Evolutionary conservation across 2,888 invertebrate genomes (phyloP).

Genomic region (Melanophora roralis): DNA sequence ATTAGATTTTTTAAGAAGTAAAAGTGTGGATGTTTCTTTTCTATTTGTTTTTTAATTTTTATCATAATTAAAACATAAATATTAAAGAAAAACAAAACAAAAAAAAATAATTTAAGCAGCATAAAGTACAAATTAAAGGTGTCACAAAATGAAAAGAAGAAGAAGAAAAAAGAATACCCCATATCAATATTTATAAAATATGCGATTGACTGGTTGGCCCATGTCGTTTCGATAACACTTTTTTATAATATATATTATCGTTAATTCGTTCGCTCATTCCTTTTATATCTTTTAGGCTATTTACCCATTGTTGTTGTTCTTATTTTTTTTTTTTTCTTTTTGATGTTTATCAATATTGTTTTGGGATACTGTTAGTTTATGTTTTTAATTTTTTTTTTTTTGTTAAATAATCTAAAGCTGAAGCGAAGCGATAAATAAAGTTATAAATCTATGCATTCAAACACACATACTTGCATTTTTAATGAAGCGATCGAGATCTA

Average conservation of each 20-base stretch:
- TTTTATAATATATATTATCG: not conserved
- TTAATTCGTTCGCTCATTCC: not conserved
- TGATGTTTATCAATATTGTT: not conserved
- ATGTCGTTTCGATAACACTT: constrained; percentile 8
- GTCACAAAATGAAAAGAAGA: constrained; percentile 4
- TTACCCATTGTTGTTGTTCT: no score
- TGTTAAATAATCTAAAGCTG: not conserved
- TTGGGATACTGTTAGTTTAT: not conserved
- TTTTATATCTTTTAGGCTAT: not conserved
- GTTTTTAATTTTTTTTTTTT: not conserved
- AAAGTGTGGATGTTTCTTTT: not conserved
- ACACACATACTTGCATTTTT: not conserved
- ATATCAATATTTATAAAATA: constrained; percentile 2
- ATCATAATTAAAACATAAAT: constrained; percentile 46
- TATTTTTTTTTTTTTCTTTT: not conserved
- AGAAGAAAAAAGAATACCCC: not conserved
- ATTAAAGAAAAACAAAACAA: not conserved
- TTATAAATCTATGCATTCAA: constrained; percentile 6
- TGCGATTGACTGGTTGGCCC: not conserved
- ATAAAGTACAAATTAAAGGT: constrained; percentile 33
- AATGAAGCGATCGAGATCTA: constrained; percentile 40
- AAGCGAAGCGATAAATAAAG: not conserved
- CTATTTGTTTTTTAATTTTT: not conserved
- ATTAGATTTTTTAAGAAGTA: not conserved
- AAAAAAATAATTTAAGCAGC: constrained; percentile 25